Percentiles rank a stretch among this genome's conserved stretches.
These are phyloP conservation scores for Empis stercorea DNA, from an alignment of 2,888 invertebrate genomes.

Conservation along the genomic window DNA sequence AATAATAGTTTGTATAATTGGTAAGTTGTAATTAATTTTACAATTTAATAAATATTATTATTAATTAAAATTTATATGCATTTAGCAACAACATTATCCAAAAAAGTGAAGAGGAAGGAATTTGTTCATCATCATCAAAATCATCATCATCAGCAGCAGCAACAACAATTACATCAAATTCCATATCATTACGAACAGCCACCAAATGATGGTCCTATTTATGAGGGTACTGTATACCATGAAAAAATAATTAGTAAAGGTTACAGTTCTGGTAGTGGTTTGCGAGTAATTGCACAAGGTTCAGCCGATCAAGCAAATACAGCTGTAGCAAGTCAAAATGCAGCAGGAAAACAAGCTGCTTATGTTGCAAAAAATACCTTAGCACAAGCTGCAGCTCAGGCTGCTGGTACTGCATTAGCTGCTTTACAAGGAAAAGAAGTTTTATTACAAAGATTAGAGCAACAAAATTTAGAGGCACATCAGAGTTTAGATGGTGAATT, in stretches of 20 bases:
- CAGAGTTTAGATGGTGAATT: slow-evolving; percentile 54
- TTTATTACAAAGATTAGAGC: slow-evolving; percentile 51
- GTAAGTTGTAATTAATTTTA: too few relatives aligned
- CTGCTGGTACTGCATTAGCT: slow-evolving; percentile 53
- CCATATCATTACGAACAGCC: background rate
- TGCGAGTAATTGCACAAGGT: slow-evolving; percentile 45
- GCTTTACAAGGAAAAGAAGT: slow-evolving; percentile 54
- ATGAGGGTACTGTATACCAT: background rate
- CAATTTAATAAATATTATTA: too few relatives aligned
- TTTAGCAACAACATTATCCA: background rate
- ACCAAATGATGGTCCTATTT: background rate
- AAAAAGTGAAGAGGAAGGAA: background rate
- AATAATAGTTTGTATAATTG: too few relatives aligned
- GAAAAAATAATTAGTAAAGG: background rate
- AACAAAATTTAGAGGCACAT: slow-evolving; percentile 62
- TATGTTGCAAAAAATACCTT: slow-evolving; percentile 65
- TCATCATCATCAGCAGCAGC: background rate
- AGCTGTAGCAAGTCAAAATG: slow-evolving; percentile 57
- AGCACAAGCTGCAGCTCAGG: slow-evolving; percentile 61
- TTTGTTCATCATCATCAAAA: background rate
- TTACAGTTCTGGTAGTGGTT: background rate
- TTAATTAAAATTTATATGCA: too few relatives aligned
- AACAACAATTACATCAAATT: background rate
- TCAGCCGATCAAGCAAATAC: slow-evolving; percentile 65
- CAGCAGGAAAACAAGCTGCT: slow-evolving; percentile 65